phyloP scores from a whole-genome alignment of 30 jellyfish, hydroid and myxozoan genomes.

The Catostylus mosaicus region DNA sequence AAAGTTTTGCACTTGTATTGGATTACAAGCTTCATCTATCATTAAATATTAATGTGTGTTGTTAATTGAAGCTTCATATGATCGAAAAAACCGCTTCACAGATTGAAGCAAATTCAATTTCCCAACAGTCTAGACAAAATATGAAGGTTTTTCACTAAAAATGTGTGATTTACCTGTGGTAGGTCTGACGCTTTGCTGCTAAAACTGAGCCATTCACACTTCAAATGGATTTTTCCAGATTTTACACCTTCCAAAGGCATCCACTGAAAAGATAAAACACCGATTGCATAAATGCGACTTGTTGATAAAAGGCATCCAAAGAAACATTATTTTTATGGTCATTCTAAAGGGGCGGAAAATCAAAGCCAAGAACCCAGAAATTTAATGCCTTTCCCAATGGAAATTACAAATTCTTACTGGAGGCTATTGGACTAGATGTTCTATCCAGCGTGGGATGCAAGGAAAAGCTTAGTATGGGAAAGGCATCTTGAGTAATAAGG shows the following conservation, averaged over 20 bases:
- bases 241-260: slow-evolving; percentile 77
- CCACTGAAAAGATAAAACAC: slow-evolving; percentile 67
- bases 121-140: too few relatives aligned
- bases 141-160: too few relatives aligned
- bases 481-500: neutral
- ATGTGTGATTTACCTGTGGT: slow-evolving; percentile 45
- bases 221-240: slow-evolving; percentile 72
- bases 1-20: too few relatives aligned
- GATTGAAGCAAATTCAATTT: too few relatives aligned
- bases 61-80: too few relatives aligned
- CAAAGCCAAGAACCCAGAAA: too few relatives aligned
- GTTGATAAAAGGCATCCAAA: neutral
- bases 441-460: too few relatives aligned
- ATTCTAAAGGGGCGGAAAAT: neutral
- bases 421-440: too few relatives aligned
- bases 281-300: neutral
- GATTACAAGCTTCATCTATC: too few relatives aligned
- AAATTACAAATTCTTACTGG: too few relatives aligned
- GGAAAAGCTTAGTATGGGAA: neutral
- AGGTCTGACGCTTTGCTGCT: slow-evolving; percentile 71
- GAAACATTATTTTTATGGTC: neutral
- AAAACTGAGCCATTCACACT: slow-evolving; percentile 67
- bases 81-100: too few relatives aligned
- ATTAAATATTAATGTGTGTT: too few relatives aligned
- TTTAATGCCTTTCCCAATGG: neutral